A percentile compares a stretch with the other conserved stretches of the same genome.
phyloP scores from a whole-genome alignment of 2,888 invertebrate genomes.

The Fragum fragum region DNA sequence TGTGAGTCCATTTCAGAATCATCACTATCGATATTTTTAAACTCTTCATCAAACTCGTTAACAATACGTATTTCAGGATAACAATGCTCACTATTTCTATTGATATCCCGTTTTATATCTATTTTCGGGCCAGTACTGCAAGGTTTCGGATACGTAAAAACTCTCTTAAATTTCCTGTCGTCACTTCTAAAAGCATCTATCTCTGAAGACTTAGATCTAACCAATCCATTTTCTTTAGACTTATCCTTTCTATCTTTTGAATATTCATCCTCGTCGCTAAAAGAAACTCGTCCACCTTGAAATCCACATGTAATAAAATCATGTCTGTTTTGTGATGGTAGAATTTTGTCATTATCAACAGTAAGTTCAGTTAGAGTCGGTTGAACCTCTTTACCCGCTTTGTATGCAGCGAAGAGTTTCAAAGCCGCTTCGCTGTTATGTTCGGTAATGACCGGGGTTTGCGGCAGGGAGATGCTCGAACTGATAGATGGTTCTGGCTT shows the following conservation, averaged over 20 bases:
- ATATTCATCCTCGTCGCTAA: constrained; percentile 24
- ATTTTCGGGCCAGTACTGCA: neutral
- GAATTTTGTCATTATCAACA: neutral
- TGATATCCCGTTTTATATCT: neutral
- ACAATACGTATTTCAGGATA: constrained; percentile 60
- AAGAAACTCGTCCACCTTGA: constrained; percentile 50
- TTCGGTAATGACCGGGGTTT: constrained; percentile 58
- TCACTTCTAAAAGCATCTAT: constrained; percentile 7
- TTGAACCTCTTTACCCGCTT: constrained; percentile 47
- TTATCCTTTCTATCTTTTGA: neutral
- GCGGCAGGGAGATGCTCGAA: constrained; percentile 23
- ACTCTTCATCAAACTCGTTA: constrained; percentile 46
- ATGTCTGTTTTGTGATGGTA: neutral
- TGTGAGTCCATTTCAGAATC: neutral
- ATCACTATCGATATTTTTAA: constrained; percentile 16
- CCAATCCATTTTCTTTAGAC: neutral
- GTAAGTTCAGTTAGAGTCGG: neutral
- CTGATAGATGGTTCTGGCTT: neutral
- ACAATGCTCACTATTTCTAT: constrained; percentile 32
- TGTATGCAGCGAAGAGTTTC: constrained; percentile 75
- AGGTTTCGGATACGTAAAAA: neutral
- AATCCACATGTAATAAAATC: constrained; percentile 41
- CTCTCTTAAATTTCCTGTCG: constrained; percentile 5
- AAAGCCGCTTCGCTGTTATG: constrained; percentile 70
- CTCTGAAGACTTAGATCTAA: constrained; percentile 30